These are phyloP conservation scores for Fragum whitleyi DNA, from an alignment of 2,888 invertebrate genomes.

Conservation along the genomic window DNA sequence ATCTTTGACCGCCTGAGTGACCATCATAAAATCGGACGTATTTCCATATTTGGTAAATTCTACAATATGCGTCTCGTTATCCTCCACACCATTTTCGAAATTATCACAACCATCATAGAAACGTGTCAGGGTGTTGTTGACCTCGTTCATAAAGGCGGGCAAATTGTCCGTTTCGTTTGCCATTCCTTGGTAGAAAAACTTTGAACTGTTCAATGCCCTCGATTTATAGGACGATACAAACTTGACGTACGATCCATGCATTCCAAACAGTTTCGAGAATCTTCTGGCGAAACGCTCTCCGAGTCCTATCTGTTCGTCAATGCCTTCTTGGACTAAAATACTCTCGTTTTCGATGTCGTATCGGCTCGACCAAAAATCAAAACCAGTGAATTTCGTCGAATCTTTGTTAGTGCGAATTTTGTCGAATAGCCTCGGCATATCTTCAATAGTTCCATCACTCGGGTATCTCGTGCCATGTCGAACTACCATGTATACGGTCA, in stretches of 20 bases:
- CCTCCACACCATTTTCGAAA: constrained; percentile 38
- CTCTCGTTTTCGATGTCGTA: constrained; percentile 35
- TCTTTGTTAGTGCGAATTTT: constrained; percentile 29
- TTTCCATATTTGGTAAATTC: constrained; percentile 45
- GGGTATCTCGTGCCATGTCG: constrained; percentile 57
- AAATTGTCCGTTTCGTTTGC: neutral
- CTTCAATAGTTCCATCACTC: constrained; percentile 31
- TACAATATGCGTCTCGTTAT: constrained; percentile 34
- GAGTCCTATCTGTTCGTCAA: constrained; percentile 36
- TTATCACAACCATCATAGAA: constrained; percentile 55
- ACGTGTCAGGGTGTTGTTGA: constrained; percentile 36
- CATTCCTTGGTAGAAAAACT: constrained; percentile 49
- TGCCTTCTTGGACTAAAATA: constrained; percentile 42
- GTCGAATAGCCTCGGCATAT: constrained; percentile 40
- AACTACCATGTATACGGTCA: constrained; percentile 46
- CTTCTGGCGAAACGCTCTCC: constrained; percentile 37
- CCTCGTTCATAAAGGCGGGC: constrained; percentile 14
- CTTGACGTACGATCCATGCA: constrained; percentile 25
- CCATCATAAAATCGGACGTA: constrained; percentile 32
- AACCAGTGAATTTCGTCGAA: constrained; percentile 10
- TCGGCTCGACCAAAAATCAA: constrained; percentile 42
- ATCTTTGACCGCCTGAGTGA: constrained; percentile 24
- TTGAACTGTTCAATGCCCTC: constrained; percentile 48
- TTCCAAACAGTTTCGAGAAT: constrained; percentile 37
- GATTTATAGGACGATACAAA: constrained; percentile 46